A percentile compares a stretch with the other conserved stretches of the same genome.
Conservation (phyloP, 2,113 vertebrate species). For the Pleuronectes platessa region DNA sequence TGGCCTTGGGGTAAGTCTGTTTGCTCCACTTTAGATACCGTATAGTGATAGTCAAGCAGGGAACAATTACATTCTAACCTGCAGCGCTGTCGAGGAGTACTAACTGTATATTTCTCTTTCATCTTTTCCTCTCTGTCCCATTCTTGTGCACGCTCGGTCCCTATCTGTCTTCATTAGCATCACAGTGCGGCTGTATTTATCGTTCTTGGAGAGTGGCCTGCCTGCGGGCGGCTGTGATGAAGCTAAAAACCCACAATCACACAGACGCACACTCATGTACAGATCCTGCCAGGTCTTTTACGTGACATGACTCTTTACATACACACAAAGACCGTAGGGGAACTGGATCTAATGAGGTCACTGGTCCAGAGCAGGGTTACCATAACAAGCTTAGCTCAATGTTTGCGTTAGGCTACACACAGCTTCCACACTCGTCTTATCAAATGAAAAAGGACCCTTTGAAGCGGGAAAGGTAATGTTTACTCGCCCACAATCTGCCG, state of each 20-base stretch:
- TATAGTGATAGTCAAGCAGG: conserved; percentile 74
- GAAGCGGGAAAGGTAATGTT: conserved; percentile 59
- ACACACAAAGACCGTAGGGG: conserved; percentile 41
- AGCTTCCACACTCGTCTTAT: conserved; percentile 44
- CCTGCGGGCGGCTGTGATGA: conserved; percentile 56
- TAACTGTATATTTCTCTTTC: conserved; percentile 60
- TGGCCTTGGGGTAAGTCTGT: conserved; percentile 69
- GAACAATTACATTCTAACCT: conserved; percentile 77
- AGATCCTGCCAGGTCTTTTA: conserved; percentile 42
- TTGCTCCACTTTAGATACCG: conserved; percentile 67
- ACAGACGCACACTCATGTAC: conserved; percentile 13
- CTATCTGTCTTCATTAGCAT: conserved; percentile 82
- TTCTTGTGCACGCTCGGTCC: conserved; percentile 40
- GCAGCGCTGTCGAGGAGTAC: conserved; percentile 58
- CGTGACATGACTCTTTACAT: conserved; percentile 54
- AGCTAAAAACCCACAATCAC: conserved; percentile 52
- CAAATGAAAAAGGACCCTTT: conserved; percentile 58
- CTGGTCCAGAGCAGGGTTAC: conserved; percentile 59
- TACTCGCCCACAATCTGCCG: conserved; percentile 44
- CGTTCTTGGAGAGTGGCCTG: conserved; percentile 71
- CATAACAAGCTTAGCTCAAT: conserved; percentile 65
- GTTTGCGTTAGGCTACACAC: conserved; percentile 30
- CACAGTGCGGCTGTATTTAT: conserved; percentile 72
- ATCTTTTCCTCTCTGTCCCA: conserved; percentile 65
- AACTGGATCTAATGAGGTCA: conserved; percentile 72